Evolutionary conservation across 2,113 vertebrate species (phyloP), one percentile per base, ranked within the genome.

Genomic region (Butorides virescens): DNA sequence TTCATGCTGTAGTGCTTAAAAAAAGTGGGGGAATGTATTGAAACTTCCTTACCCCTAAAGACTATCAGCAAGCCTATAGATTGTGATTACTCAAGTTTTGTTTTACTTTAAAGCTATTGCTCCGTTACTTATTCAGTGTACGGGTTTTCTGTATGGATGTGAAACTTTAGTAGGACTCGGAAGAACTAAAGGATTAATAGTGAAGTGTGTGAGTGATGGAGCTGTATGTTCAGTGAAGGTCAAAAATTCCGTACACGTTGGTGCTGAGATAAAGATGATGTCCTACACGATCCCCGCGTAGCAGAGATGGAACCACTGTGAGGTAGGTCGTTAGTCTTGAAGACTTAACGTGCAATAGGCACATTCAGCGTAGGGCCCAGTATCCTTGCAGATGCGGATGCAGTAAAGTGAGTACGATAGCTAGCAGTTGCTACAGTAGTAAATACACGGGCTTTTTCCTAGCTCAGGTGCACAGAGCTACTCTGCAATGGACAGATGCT

Each of bases 121-220:
- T 26, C 7, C 3, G 1, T 72, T 58, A 11, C 15, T 68, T 86
- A 27, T 11, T 61, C 1, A 2, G 7, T 30, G 0, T 53, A 5
- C 23, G 39, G 20, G 22, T 84, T 63, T 77, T 59, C 11, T 76
- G 7, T 66, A 9, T 21, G 19, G 15, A 7, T 4, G 13, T 20
- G 39, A 86, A 74, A 49, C 19, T n/a, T 13, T 17, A 56, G 36
- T 47, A 44, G 16, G 37, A 26, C 32, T 30, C 13, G 12, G 65
- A 56, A 20, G 30, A 84, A 3, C 21, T 49, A 49, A 62, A 71
- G 42, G 11, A 10, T 86, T 65, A 39, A 30, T 15, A 66, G 72
- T 19, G 22, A 52, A 6, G 9, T 19, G 9, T 87, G n/a, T 0
- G 0, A 32, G 19, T 19, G 7, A 34, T 39, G 34, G 21, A 34